Evolutionary conservation across 1,140 invertebrate species (phyloP).

Genomic region (Coenobita brevimanus): DNA sequence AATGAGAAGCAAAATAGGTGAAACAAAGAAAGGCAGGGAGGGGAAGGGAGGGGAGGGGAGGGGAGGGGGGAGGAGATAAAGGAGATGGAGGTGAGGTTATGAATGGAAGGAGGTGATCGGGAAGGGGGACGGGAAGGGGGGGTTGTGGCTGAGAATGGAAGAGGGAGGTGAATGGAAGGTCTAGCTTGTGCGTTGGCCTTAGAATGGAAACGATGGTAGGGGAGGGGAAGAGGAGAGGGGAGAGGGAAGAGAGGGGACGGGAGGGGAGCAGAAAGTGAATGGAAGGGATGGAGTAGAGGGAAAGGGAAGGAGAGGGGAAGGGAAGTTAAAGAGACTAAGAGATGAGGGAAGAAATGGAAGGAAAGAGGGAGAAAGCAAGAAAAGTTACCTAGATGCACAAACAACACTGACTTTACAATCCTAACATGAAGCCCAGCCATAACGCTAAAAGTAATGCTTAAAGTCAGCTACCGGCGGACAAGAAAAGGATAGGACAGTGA

Average conservation of each 20-base stretch:
- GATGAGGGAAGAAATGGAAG: not conserved
- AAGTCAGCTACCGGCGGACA: no score
- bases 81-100: not conserved
- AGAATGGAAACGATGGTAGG: not conserved
- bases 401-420: no score
- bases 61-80: not conserved
- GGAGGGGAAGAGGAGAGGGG: not conserved
- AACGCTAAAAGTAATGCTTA: not conserved
- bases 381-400: not conserved
- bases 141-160: not conserved
- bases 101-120: not conserved
- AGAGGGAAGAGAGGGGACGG: not conserved
- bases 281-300: not conserved
- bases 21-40: not conserved
- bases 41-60: not conserved
- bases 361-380: slow-evolving; percentile 1
- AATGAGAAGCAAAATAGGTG: no score
- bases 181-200: no score
- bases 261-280: not conserved
- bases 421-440: no score
- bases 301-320: not conserved
- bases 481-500: no score
- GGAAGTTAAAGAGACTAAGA: not conserved
- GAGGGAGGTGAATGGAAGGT: not conserved
- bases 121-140: not conserved